Conservation (phyloP, 2,888 invertebrate species). For the Asteroscopus sphinx region DNA sequence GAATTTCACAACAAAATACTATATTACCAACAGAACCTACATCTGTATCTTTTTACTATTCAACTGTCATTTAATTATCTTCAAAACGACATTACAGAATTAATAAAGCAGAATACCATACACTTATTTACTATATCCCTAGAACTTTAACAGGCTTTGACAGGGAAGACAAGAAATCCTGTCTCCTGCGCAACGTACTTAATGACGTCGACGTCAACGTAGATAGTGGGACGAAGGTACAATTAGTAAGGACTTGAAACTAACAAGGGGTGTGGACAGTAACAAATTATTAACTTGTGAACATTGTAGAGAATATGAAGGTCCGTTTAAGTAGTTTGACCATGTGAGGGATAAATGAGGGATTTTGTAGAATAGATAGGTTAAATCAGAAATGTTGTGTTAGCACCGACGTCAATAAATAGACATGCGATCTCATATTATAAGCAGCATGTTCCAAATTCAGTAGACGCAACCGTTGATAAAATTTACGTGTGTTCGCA, state of each 20-base stretch:
- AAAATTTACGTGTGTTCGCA: too few species aligned
- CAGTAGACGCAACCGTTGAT: too few species aligned
- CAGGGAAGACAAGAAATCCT: constrained; percentile 38
- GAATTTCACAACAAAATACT: too few species aligned
- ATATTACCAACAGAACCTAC: too few species aligned
- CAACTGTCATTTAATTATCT: constrained; percentile 37
- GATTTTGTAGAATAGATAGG: neutral
- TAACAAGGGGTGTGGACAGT: constrained; percentile 23
- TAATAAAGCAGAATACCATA: constrained; percentile 25
- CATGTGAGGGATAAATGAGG: constrained; percentile 2
- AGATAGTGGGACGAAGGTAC: constrained; percentile 29
- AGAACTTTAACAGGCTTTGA: constrained; percentile 23
- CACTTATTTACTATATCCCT: constrained; percentile 29
- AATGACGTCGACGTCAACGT: constrained; percentile 20
- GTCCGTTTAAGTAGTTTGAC: constrained; percentile 14
- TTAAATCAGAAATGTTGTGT: too few species aligned
- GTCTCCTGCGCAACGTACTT: constrained; percentile 11
- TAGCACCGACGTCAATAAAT: too few species aligned
- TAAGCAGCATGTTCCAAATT: too few species aligned
- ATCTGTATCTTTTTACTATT: constrained; percentile 29
- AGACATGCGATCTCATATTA: too few species aligned
- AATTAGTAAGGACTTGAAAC: constrained; percentile 37
- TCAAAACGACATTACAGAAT: constrained; percentile 23
- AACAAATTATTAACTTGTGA: constrained; percentile 35
- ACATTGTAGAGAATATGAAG: constrained; percentile 27